Evolutionary conservation across 2,797 vertebrate species (phyloP).

Genomic region (Alectoris magna): DNA sequence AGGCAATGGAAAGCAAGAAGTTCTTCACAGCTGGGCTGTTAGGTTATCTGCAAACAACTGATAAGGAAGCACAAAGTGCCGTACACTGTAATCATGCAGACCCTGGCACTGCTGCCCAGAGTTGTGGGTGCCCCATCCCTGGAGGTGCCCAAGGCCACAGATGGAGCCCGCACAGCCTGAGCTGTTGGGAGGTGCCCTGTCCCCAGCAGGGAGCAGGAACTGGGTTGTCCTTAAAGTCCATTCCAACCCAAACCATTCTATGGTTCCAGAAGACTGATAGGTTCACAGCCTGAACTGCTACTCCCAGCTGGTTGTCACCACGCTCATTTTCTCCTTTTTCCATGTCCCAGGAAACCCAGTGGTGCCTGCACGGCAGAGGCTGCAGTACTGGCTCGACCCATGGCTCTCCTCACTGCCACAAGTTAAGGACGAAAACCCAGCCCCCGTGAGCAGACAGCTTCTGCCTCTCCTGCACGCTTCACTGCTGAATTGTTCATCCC

Average conservation of each 20-base stretch:
- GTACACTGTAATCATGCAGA: background rate
- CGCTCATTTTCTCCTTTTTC: background rate
- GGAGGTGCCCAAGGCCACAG: background rate
- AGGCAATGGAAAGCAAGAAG: background rate
- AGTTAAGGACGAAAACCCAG: background rate
- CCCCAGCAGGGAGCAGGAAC: background rate
- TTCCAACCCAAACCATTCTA: background rate
- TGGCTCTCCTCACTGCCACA: background rate
- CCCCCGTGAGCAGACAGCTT: background rate
- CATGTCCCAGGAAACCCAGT: background rate
- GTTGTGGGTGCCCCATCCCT: background rate
- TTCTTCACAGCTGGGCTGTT: background rate
- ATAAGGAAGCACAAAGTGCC: background rate
- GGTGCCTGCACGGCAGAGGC: background rate
- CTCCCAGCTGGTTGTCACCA: background rate
- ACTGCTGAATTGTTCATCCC: constrained; percentile 10
- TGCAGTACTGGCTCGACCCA: background rate
- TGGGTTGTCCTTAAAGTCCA: background rate
- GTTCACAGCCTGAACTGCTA: background rate
- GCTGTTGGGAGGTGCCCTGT: background rate
- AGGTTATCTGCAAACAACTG: background rate
- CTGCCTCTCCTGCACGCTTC: background rate
- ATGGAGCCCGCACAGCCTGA: background rate
- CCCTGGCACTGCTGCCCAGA: background rate
- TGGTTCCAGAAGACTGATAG: background rate